These are phyloP conservation scores for Chymomyza costata DNA, from an alignment of 1,140 invertebrate genomes.

Conservation along the genomic window DNA sequence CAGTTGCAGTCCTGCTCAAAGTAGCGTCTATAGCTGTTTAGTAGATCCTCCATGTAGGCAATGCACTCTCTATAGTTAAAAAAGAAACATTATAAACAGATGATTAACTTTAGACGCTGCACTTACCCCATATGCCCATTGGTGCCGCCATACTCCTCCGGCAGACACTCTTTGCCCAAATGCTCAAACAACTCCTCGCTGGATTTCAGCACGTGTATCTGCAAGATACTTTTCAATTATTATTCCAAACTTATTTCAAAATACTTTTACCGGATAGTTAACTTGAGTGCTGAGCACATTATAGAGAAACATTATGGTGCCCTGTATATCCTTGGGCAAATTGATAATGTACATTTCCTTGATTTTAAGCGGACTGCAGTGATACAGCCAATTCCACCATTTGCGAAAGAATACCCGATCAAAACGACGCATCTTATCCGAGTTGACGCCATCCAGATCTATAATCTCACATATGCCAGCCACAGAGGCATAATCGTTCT, in stretches of 20 bases:
- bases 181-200: slow-evolving; percentile 76
- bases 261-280: slow-evolving; percentile 49
- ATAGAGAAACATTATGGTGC: slow-evolving; percentile 53
- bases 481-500: slow-evolving; percentile 74
- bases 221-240: not conserved
- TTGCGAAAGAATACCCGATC: slow-evolving; percentile 76
- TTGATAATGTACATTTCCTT: slow-evolving; percentile 78
- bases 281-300: slow-evolving; percentile 57
- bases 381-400: slow-evolving; percentile 74
- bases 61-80: slow-evolving; percentile 75
- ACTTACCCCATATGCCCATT: slow-evolving; percentile 75
- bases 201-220: slow-evolving; percentile 59
- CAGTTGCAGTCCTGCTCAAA: slow-evolving; percentile 78
- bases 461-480: slow-evolving; percentile 76
- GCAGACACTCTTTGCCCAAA: slow-evolving; percentile 77
- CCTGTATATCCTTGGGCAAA: slow-evolving; percentile 74
- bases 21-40: slow-evolving; percentile 76
- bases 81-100: too few relatives aligned
- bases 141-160: slow-evolving; percentile 78
- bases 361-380: slow-evolving; percentile 76
- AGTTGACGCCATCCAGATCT: slow-evolving; percentile 74
- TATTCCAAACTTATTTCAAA: accelerated
- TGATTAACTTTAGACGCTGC: too few relatives aligned
- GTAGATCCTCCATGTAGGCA: slow-evolving; percentile 78
- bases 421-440: slow-evolving; percentile 76